Base-by-base conservation (phyloP, 2,888 invertebrate species). In the Drosophila merina region DNA sequence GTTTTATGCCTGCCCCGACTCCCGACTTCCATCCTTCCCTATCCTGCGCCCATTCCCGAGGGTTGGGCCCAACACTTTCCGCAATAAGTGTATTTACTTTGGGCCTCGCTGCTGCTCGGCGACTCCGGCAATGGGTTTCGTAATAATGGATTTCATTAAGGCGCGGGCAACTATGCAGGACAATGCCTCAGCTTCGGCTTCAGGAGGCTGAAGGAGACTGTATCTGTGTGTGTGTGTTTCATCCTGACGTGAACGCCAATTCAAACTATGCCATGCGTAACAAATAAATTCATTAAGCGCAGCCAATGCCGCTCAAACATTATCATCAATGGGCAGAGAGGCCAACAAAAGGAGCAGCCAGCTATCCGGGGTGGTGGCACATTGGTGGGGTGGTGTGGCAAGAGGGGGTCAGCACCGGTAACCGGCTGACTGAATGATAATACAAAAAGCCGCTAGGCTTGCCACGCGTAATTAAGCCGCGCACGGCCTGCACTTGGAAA, bases 251-350 rank as follows among this genome's bases (percentile, higher is more conserved):
- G 75, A 57, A 74, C 72, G 88, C 74, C 88, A 87, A 88, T 85
- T 85, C 88, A 88, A 88, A 88, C 48, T 79, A 85, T 75, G 79
- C 88, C 88, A 85, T 87, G 88, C 85, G 85, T 82, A 85, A 87
- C 85, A 87, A 88, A 85, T 85, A 85, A 85, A 85, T 85, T 88
- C 85, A 85, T 85, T 85, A 88, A 85, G 85, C 86, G 88, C 87
- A 87, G 88, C 82, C 88, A 83, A 84, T 84, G 85, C 76, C 72
- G 67, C 72, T 72, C 72, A 84, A 80, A 76, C 85, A 84, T 86
- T 88, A 83, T 86, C 83, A 86, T 77, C 84, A 70, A 79, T 74
- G 71, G 63, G 52, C 59, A 57, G 56, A 45, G 50, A 45, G 50
- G 71, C 48, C 64, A 52, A 70, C 51, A 74, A 76, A 62, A 30